A percentile compares a stretch with the other conserved stretches of the same genome.
These are phyloP conservation scores for Agrotis segetum DNA, from an alignment of 2,888 invertebrate genomes.

Conservation along the genomic window DNA sequence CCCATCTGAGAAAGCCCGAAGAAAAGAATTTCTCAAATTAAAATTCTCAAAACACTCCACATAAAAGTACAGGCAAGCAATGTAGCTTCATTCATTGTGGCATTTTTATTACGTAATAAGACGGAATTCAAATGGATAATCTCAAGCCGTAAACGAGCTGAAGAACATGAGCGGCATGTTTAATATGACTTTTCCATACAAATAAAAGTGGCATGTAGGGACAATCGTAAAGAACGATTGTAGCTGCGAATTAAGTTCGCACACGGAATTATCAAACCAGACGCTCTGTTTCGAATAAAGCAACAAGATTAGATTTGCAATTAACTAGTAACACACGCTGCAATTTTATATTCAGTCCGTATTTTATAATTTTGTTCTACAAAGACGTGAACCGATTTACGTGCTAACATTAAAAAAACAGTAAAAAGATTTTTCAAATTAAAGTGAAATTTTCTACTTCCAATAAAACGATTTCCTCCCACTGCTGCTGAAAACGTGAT, in stretches of 20 bases:
- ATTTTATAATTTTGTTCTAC: conserved; percentile 19
- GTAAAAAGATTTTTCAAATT: conserved; percentile 42
- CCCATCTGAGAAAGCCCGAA: conserved; percentile 50
- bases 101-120: conserved; percentile 84
- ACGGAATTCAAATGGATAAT: conserved; percentile 83
- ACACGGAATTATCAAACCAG: conserved; percentile 47
- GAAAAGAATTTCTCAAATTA: conserved; percentile 76
- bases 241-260: conserved; percentile 66
- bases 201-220: conserved; percentile 69
- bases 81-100: conserved; percentile 78
- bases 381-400: conserved; percentile 27
- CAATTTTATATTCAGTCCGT: conserved; percentile 3
- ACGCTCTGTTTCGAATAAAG: conserved; percentile 12
- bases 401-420: conserved; percentile 15
- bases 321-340: background rate
- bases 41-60: conserved; percentile 78
- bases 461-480: conserved; percentile 56
- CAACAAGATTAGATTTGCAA: conserved; percentile 12
- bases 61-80: conserved; percentile 72
- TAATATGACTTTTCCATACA: conserved; percentile 77
- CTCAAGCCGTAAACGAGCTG: conserved; percentile 79
- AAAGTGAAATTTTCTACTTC: conserved; percentile 44
- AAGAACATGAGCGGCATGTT: conserved; percentile 78
- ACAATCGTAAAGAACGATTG: conserved; percentile 55
- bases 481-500: conserved; percentile 59